Evolutionary conservation across 2,797 vertebrate genomes (phyloP), one percentile per base, ranked within the genome.

Genomic region (Tauraco hartlaubi): DNA sequence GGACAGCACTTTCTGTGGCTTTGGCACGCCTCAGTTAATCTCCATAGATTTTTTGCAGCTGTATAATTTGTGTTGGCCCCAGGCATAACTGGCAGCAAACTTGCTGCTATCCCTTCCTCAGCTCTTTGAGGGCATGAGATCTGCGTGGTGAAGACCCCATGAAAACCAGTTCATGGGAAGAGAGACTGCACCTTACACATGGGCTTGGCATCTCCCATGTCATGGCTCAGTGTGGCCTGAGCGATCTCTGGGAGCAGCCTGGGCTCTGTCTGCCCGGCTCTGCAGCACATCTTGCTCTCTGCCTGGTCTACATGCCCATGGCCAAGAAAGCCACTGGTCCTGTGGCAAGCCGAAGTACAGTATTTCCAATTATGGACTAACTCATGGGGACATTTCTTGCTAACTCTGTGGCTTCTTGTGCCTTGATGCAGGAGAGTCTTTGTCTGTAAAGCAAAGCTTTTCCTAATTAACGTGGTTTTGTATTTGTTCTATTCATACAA

Each of bases 261-360:
- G 92, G 35, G 25, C 55, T 83, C 52, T 49, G 10, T 48, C 44
- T 66, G 74, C 58, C 54, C 0, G 0, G 18, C 35, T 37, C 59
- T 56, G 28, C 61, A 91, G 39, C 44, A 15, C 33, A 49, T 20
- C 44, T 85, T 85, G 52, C 39, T 66, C 16, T 68, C 33, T 9
- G 1, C 44, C 28, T 31, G 73, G n/a, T 59, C 63, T 73, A 3
- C 51, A 1, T 80, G 43, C 9, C 61, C 14, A 2, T 28, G 35
- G 46, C n/a, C 43, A 41, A 37, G 29, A 74, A 68, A 88, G 59
- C 21, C 52, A 59, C 52, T 35, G 31, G 44, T 80, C 48, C 25
- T 41, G 20, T 64, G 52, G 28, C 49, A 80, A 77, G 62, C 9
- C 33, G 12, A 48, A 64, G 20, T n/a, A 15, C 0, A 0, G 19